Percentiles rank a stretch among this genome's conserved stretches.
These are phyloP conservation scores for Prochilodus magdalenae DNA, from an alignment of 2,113 vertebrate species.

Conservation along the genomic window DNA sequence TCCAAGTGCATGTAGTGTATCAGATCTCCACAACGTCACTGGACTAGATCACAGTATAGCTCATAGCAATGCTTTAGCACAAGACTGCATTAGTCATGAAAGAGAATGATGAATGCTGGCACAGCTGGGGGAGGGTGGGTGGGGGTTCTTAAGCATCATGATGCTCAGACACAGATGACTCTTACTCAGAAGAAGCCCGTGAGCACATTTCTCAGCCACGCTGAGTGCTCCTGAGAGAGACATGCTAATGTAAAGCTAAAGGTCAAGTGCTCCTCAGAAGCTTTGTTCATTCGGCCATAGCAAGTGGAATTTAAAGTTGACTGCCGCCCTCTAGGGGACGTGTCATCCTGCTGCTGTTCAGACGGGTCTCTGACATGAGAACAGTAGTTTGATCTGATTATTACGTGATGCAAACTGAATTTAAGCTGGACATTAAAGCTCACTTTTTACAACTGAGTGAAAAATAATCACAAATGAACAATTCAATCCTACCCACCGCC, in stretches of 20 bases:
- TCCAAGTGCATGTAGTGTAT: not conserved
- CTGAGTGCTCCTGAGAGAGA: not conserved
- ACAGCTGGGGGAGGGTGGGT: too few relatives aligned
- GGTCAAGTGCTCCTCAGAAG: not conserved
- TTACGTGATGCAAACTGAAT: too few relatives aligned
- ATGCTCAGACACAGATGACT: not conserved
- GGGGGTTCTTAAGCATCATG: slow-evolving; percentile 11
- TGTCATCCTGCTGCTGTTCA: too few relatives aligned
- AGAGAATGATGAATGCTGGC: not conserved
- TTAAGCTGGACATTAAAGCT: too few relatives aligned
- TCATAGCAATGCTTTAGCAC: not conserved
- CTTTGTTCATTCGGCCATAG: not conserved
- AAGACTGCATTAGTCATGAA: not conserved
- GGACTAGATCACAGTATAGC: not conserved
- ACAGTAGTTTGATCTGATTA: too few relatives aligned
- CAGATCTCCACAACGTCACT: not conserved
- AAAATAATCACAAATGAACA: too few relatives aligned
- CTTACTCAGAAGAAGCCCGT: not conserved
- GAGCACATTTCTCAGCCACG: not conserved
- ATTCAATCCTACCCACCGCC: too few relatives aligned
- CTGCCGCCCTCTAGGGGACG: slow-evolving; percentile 23
- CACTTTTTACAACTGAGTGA: too few relatives aligned
- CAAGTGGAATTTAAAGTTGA: not conserved
- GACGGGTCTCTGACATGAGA: too few relatives aligned
- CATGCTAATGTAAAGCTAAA: not conserved